These are phyloP conservation scores for Enteromius argenteus DNA, from an alignment of 2,797 vertebrate genomes.

Conservation along the genomic window DNA sequence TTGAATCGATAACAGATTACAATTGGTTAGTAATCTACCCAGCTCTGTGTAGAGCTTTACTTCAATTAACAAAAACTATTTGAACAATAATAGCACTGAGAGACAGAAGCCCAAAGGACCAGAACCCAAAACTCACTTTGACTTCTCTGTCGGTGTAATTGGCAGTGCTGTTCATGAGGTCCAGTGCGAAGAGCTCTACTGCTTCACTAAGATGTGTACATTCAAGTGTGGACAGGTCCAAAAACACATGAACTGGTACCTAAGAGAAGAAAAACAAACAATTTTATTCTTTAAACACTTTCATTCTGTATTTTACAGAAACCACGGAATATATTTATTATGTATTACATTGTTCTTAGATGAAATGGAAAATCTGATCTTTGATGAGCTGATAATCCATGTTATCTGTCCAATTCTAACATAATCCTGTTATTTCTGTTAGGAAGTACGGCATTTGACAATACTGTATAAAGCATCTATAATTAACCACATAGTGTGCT, in stretches of 20 bases:
- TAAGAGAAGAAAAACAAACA: slow-evolving; percentile 59
- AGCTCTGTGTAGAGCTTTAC: not conserved
- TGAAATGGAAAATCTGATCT: not conserved
- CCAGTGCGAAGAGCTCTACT: slow-evolving; percentile 88
- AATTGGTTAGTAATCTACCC: not conserved
- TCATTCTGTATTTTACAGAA: not conserved
- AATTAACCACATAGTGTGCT: not conserved
- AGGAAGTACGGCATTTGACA: not conserved
- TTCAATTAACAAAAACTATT: not conserved
- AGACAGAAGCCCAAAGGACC: not conserved
- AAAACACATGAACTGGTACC: slow-evolving; percentile 95
- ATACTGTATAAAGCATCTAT: not conserved
- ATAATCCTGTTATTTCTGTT: not conserved
- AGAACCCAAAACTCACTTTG: slow-evolving; percentile 78
- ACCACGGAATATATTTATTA: not conserved
- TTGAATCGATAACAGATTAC: not conserved
- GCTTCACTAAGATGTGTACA: slow-evolving; percentile 87
- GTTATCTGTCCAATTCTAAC: not conserved
- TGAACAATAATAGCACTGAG: not conserved
- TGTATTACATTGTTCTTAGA: not conserved
- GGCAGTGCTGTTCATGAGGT: slow-evolving; percentile 88
- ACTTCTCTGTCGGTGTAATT: slow-evolving; percentile 87
- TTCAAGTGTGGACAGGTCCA: slow-evolving; percentile 90
- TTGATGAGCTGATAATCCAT: not conserved
- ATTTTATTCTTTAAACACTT: not conserved